Percentiles rank a stretch among this genome's conserved stretches.
These are phyloP conservation scores for Brevimyrus niger DNA, from an alignment of 2,113 vertebrate genomes.

Conservation along the genomic window DNA sequence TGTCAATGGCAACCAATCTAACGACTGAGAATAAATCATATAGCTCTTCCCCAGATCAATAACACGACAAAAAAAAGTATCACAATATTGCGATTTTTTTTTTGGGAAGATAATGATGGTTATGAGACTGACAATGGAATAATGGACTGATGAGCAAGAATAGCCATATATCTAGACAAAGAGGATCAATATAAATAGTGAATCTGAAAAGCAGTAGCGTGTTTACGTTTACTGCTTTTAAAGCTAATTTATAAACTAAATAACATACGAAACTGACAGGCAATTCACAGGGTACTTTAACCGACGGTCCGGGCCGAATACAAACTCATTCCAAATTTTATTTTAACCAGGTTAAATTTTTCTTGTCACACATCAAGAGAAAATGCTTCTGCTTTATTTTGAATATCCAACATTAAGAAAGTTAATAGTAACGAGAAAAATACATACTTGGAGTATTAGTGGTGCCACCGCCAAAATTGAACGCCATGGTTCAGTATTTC, in stretches of 20 bases:
- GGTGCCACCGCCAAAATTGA: conserved; percentile 59
- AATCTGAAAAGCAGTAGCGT: neutral
- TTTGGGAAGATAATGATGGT: neutral
- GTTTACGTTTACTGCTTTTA: neutral
- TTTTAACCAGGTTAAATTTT: neutral
- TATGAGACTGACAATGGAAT: neutral
- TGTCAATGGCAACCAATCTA: neutral
- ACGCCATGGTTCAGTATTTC: conserved; percentile 58
- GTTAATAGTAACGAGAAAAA: neutral
- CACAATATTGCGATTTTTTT: neutral
- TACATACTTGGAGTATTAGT: conserved; percentile 50
- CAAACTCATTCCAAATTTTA: neutral
- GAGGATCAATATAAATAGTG: neutral
- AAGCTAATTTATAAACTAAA: neutral
- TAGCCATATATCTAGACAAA: neutral
- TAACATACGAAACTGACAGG: neutral
- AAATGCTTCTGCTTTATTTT: neutral
- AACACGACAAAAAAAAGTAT: neutral
- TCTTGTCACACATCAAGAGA: neutral
- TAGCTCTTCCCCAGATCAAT: neutral
- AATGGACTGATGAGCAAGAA: neutral
- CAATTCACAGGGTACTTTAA: neutral
- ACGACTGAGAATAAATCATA: neutral
- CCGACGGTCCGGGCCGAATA: neutral
- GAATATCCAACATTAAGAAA: neutral